These are phyloP conservation scores for Chaetodon auriga DNA, from an alignment of 2,113 vertebrate species.

Conservation along the genomic window DNA sequence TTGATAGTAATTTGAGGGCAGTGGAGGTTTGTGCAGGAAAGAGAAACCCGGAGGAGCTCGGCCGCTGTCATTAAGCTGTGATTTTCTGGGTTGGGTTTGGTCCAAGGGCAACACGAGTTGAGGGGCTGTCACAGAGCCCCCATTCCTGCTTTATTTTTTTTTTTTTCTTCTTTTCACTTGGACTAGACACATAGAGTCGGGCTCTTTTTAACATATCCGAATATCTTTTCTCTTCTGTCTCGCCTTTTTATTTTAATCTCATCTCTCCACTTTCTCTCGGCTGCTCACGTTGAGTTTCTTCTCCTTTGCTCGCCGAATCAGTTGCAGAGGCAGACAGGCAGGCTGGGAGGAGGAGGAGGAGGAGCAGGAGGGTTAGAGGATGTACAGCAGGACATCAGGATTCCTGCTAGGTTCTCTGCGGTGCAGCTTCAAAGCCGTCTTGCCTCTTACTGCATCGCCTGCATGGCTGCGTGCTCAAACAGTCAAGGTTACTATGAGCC, in stretches of 20 bases:
- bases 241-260: conserved; percentile 25
- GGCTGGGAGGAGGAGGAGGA: conserved; percentile 9
- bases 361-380: conserved; percentile 54
- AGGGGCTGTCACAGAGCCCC: conserved; percentile 65
- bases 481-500: conserved; percentile 83
- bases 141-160: conserved; percentile 57
- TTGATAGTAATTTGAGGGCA: conserved; percentile 66
- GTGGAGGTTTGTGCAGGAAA: conserved; percentile 47
- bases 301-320: conserved; percentile 29
- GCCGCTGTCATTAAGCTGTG: conserved; percentile 35
- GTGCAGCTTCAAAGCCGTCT: conserved; percentile 85
- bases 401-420: conserved; percentile 91
- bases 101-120: conserved; percentile 64
- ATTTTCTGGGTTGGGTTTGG: conserved; percentile 62
- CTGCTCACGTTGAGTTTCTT: conserved; percentile 14
- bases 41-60: conserved; percentile 40
- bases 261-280: conserved; percentile 1
- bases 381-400: conserved; percentile 84
- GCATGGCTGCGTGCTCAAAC: conserved; percentile 80
- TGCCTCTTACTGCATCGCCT: conserved; percentile 77
- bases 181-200: conserved; percentile 41
- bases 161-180: conserved; percentile 56
- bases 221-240: background rate
- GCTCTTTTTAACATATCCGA: conserved; percentile 12
- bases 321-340: conserved; percentile 22